These are phyloP conservation scores for Zoanthus sociatus DNA, from an alignment of 92 coral and sea anemone species.

Conservation along the genomic window DNA sequence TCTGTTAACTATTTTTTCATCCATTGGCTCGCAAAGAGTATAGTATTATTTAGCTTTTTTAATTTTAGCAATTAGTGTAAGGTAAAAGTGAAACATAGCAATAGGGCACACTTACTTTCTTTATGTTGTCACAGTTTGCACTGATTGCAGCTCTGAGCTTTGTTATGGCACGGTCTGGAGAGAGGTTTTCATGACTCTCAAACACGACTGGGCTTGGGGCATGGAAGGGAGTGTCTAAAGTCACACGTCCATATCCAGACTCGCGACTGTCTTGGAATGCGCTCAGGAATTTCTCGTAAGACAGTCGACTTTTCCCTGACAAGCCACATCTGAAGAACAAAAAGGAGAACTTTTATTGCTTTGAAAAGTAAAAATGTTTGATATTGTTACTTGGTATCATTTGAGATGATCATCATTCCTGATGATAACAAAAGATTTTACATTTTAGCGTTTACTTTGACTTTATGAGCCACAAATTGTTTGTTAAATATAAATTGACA, in stretches of 20 bases:
- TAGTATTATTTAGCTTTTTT: too few species aligned
- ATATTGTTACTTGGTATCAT: too few species aligned
- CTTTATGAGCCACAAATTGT: too few species aligned
- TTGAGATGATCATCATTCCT: too few species aligned
- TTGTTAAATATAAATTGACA: too few species aligned
- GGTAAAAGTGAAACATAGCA: neutral
- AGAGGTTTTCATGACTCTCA: constrained; percentile 73
- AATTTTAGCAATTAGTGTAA: too few species aligned
- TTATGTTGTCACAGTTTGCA: constrained; percentile 72
- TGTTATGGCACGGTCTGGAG: constrained; percentile 83
- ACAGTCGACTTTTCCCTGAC: constrained; percentile 77
- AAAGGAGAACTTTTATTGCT: neutral
- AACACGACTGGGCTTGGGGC: constrained; percentile 72
- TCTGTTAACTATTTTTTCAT: too few species aligned
- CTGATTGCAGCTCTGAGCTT: constrained; percentile 76
- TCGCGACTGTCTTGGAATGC: constrained; percentile 82
- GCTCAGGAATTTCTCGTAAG: constrained; percentile 87
- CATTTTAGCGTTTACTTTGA: too few species aligned
- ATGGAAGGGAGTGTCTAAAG: constrained; percentile 78
- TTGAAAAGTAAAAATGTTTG: too few species aligned
- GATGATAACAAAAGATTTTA: too few species aligned
- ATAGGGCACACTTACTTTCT: constrained; percentile 52
- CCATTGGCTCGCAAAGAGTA: too few species aligned
- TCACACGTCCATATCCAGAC: constrained; percentile 90
- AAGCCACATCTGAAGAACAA: constrained; percentile 76